Conservation (phyloP, 2,888 invertebrate genomes). For the Dasypolia templi region DNA sequence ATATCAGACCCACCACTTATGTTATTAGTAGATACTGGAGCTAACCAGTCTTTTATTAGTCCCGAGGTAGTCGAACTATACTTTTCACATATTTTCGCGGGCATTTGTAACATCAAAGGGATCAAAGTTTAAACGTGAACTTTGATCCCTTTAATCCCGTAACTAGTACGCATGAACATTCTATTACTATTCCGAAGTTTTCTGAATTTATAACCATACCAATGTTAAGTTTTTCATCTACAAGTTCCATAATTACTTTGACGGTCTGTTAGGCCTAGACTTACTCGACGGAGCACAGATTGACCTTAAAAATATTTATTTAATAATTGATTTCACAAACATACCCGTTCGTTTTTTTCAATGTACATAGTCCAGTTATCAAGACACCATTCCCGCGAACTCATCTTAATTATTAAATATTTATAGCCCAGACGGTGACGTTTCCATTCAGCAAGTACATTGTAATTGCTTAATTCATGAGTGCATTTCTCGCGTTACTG, state of each 20-base stretch:
- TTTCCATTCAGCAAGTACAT: neutral
- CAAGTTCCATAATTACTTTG: constrained; percentile 8
- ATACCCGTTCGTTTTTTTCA: neutral
- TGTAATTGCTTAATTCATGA: constrained; percentile 4
- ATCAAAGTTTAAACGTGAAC: too few species aligned
- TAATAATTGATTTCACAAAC: neutral
- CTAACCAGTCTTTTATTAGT: constrained; percentile 6
- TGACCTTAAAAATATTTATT: constrained; percentile 9
- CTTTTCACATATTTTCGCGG: too few species aligned
- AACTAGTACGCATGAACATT: constrained; percentile 6
- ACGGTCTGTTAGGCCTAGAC: constrained; percentile 5
- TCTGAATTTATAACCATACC: neutral
- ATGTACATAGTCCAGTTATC: neutral
- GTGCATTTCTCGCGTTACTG: constrained; percentile 5
- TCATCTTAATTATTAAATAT: constrained; percentile 4
- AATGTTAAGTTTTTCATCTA: constrained; percentile 1
- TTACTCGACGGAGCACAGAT: constrained; percentile 13
- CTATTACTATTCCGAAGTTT: constrained; percentile 10
- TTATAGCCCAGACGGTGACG: neutral
- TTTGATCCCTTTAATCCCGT: constrained; percentile 6
- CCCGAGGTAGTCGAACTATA: constrained; percentile 5
- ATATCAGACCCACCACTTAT: too few species aligned
- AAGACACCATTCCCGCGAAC: neutral
- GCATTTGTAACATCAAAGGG: too few species aligned
- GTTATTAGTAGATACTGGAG: too few species aligned